Percentiles rank a stretch among this genome's conserved stretches.
phyloP scores from a whole-genome alignment of 2,888 invertebrate species.

The Orchestes rusci region DNA sequence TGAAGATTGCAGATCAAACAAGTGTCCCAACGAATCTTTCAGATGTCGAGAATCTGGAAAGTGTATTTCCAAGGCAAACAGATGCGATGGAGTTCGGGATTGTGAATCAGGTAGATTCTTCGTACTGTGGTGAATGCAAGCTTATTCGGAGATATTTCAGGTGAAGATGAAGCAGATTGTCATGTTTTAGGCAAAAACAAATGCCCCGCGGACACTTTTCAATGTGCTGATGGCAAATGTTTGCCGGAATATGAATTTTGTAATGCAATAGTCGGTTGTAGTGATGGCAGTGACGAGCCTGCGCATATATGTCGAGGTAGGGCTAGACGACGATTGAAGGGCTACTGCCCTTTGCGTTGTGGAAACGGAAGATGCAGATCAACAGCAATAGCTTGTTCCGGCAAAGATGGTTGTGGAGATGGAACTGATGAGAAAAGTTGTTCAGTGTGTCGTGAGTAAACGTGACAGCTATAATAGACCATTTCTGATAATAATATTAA shows the following conservation, averaged over 20 bases:
- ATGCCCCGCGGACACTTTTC: slow-evolving; percentile 77
- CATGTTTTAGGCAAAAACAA: slow-evolving; percentile 42
- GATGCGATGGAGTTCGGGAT: slow-evolving; percentile 74
- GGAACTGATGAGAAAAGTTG: slow-evolving; percentile 82
- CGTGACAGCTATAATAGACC: neutral
- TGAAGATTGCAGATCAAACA: slow-evolving; percentile 65
- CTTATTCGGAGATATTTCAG: slow-evolving; percentile 35
- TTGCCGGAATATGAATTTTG: slow-evolving; percentile 87
- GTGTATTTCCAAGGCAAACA: slow-evolving; percentile 70
- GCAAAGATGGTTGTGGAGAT: slow-evolving; percentile 86
- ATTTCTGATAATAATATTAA: slow-evolving; percentile 29
- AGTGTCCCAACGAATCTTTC: slow-evolving; percentile 67
- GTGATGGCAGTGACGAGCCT: slow-evolving; percentile 85
- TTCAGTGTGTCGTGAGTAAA: slow-evolving; percentile 80
- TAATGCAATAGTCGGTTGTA: slow-evolving; percentile 72
- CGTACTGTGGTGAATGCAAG: neutral
- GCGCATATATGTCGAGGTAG: slow-evolving; percentile 66
- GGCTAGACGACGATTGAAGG: slow-evolving; percentile 45
- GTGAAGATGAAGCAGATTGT: slow-evolving; percentile 48
- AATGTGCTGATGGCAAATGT: slow-evolving; percentile 80
- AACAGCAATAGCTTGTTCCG: slow-evolving; percentile 83
- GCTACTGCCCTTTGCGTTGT: slow-evolving; percentile 76
- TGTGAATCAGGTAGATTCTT: slow-evolving; percentile 50
- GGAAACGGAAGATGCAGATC: slow-evolving; percentile 83
- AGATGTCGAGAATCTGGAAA: slow-evolving; percentile 58